Percentiles rank a stretch among this genome's conserved stretches.
These are phyloP conservation scores for Nymphicus hollandicus DNA, from an alignment of 2,113 vertebrate genomes.

Conservation along the genomic window DNA sequence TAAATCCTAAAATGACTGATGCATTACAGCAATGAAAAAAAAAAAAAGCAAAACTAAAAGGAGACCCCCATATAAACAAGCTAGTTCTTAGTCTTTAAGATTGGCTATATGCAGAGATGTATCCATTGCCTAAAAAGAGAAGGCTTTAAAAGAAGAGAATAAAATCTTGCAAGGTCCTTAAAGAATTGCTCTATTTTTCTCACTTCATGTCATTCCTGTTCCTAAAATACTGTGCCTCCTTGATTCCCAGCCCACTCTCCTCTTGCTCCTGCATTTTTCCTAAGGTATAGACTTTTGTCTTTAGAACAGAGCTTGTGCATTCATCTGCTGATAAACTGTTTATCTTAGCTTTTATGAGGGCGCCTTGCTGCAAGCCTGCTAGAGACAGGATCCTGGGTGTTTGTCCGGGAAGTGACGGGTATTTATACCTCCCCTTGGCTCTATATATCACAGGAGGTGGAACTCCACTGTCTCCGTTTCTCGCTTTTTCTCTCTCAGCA, in stretches of 20 bases:
- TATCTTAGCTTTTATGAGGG: conserved; percentile 86
- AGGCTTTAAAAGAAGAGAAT: neutral
- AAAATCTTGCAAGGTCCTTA: neutral
- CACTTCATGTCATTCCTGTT: conserved; percentile 14
- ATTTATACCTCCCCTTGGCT: conserved; percentile 69
- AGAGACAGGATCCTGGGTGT: conserved; percentile 80
- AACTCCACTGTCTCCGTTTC: conserved; percentile 59
- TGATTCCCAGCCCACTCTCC: neutral
- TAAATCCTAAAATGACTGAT: conserved; percentile 20
- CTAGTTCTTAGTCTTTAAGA: neutral
- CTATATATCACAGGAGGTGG: conserved; percentile 69
- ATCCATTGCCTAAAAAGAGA: neutral
- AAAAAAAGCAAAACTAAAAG: neutral
- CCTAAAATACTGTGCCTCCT: neutral
- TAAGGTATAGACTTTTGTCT: conserved; percentile 77
- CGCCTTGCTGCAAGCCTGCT: conserved; percentile 77
- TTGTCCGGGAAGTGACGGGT: conserved; percentile 62
- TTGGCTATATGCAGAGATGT: neutral
- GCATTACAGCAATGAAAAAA: neutral
- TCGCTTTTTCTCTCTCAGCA: conserved; percentile 52
- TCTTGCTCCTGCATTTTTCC: conserved; percentile 17
- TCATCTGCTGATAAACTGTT: conserved; percentile 85
- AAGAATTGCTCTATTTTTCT: neutral
- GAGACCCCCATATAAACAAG: neutral
- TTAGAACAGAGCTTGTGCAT: conserved; percentile 71